Conservation (phyloP, 2,888 invertebrate genomes). For the Lathronympha strigana region DNA sequence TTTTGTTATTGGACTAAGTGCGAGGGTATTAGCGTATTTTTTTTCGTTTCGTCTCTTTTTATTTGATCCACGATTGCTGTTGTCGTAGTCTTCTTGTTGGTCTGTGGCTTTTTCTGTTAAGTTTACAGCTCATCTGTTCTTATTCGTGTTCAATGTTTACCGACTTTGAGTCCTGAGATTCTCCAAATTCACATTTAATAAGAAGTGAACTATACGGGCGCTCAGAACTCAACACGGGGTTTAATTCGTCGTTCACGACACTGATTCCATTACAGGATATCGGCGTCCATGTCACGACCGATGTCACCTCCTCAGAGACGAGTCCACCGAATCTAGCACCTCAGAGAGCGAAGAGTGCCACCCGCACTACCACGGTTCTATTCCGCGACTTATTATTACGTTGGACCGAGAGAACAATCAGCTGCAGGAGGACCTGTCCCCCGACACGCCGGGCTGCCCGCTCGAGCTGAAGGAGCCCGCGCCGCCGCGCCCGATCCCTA, state of each 20-base stretch:
- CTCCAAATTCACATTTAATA: background rate
- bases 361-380: constrained; percentile 73
- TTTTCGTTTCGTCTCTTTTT: constrained; percentile 14
- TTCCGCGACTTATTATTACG: constrained; percentile 75
- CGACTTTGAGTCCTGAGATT: constrained; percentile 22
- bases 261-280: constrained; percentile 66
- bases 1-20: constrained; percentile 12
- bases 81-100: constrained; percentile 16
- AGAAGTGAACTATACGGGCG: background rate
- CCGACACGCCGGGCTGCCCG: constrained; percentile 72
- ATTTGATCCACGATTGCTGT: constrained; percentile 13
- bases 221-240: constrained; percentile 13
- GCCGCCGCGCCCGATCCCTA: constrained; percentile 65
- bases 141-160: constrained; percentile 49
- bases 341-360: constrained; percentile 71
- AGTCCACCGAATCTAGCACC: constrained; percentile 75
- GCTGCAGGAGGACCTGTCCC: constrained; percentile 69
- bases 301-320: constrained; percentile 64
- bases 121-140: constrained; percentile 38
- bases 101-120: constrained; percentile 33
- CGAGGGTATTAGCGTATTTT: background rate
- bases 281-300: constrained; percentile 64
- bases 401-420: constrained; percentile 73
- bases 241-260: constrained; percentile 14
- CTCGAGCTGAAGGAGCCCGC: constrained; percentile 57